Base-by-base conservation (phyloP, 2,797 vertebrate species). In the Rhinoraja longicauda region DNA sequence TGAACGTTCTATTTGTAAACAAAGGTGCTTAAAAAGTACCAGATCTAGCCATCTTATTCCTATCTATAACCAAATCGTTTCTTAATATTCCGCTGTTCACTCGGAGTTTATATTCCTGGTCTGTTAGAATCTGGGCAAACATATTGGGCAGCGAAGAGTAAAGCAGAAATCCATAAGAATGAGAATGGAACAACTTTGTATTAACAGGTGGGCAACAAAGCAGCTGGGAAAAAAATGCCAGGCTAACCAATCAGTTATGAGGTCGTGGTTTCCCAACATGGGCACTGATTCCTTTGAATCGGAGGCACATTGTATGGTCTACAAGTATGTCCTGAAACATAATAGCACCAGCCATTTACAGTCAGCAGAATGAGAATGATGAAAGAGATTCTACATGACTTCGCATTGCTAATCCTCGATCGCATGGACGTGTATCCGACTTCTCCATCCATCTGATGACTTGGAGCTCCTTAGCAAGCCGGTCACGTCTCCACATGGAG, bases 401-500 rank as follows among this genome's bases (percentile, higher is more conserved):
- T 75, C 10, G n/a, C 67, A 72, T 32, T 75, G 26, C 39, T 92
- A 13, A 57, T n/a, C 70, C 24, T 39, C 0, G 90, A 53, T 26
- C 39, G 12, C 1, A 26, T 73, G 70, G 59, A 73, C 64, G n/a
- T 26, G 1, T 10, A 26, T 4, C 21, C 72, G 19, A 36, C 70
- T 7, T 73, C 9, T 24, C 90, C 45, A 19, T 24, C 90, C 45
- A 19, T 73, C 67, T 21, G 10, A 90, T 36, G 39, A 39, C 53
- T 29, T 53, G 21, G 24, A 73, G 13, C 32, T 90, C 62, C 88
- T 97, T 96, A 82, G 93, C 93, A 96, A 94, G 93, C 96, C 93
- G 93, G 95, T 95, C 97, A 96, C 95, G 96, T 96, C 94, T 94
- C 92, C 94, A 57, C 73, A 94, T 94, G 94, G 95, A 95, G 88